Percentiles rank a stretch among this genome's conserved stretches.
phyloP scores from a whole-genome alignment of 2,113 vertebrate genomes.

The Sapayoa aenigma region DNA sequence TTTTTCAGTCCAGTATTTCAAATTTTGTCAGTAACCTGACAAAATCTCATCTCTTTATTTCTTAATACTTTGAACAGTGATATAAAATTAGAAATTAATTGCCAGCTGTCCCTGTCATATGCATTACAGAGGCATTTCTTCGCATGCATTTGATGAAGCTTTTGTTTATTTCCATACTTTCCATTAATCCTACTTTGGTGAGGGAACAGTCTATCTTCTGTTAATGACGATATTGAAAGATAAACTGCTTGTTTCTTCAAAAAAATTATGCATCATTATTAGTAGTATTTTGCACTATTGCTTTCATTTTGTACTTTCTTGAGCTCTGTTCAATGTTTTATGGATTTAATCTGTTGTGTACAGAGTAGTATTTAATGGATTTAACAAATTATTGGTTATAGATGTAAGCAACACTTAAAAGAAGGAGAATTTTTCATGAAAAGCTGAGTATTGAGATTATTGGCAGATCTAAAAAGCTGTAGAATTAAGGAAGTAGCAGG shows the following conservation, averaged over 20 bases:
- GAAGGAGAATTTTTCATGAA: neutral
- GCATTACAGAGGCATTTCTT: neutral
- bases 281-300: neutral
- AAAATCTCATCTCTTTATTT: slow-evolving; percentile 8
- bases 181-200: neutral
- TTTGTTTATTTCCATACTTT: slow-evolving; percentile 9
- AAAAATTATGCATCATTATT: neutral
- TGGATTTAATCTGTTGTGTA: neutral
- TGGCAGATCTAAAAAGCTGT: neutral
- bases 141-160: neutral
- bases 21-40: neutral
- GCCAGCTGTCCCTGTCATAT: neutral
- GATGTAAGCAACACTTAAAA: neutral
- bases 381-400: neutral
- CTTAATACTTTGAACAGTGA: slow-evolving; percentile 14
- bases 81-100: neutral
- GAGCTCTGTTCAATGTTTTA: neutral
- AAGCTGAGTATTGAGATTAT: neutral
- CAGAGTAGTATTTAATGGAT: neutral
- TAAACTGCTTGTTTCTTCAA: neutral
- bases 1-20: neutral
- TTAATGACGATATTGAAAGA: neutral
- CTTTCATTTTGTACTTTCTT: neutral
- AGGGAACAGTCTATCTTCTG: neutral
- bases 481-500: neutral